A percentile compares a stretch with the other conserved stretches of the same genome.
Conservation (phyloP, 2,113 vertebrate genomes). For the Bos indicus region DNA sequence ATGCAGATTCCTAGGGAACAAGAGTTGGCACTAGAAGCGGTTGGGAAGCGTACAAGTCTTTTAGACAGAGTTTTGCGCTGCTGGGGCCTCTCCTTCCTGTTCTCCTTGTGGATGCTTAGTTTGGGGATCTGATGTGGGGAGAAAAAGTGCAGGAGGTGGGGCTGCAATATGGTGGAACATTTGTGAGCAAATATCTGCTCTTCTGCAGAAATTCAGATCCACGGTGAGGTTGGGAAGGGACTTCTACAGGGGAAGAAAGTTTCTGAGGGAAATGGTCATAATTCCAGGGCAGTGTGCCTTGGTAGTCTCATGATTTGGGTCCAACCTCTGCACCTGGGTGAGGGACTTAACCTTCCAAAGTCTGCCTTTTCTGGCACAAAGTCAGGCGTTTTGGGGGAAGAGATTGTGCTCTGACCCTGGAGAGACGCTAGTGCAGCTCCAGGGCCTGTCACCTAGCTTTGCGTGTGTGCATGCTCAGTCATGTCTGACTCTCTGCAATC, state of each 20-base stretch:
- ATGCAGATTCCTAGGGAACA: not conserved
- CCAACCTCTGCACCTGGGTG: not conserved
- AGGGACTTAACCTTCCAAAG: not conserved
- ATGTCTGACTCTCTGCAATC: not conserved
- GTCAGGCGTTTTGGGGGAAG: not conserved
- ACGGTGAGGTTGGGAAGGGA: not conserved
- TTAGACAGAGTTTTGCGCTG: not conserved
- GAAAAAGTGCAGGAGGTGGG: not conserved
- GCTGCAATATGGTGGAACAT: not conserved
- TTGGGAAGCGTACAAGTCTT: too few relatives aligned
- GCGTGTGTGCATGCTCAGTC: not conserved
- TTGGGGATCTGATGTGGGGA: not conserved
- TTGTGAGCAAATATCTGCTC: not conserved
- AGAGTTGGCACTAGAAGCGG: not conserved
- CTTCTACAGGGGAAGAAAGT: not conserved
- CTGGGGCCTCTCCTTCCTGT: not conserved
- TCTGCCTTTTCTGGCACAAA: not conserved
- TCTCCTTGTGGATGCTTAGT: not conserved
- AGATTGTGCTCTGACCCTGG: not conserved
- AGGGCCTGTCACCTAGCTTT: not conserved
- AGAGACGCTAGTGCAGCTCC: not conserved
- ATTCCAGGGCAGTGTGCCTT: accelerated
- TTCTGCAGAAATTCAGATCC: not conserved
- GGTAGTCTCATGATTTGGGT: not conserved
- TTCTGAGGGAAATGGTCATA: not conserved